Percentiles rank a stretch among this genome's conserved stretches.
phyloP scores from a whole-genome alignment of 2,797 vertebrate species.

The Anabas testudineus region DNA sequence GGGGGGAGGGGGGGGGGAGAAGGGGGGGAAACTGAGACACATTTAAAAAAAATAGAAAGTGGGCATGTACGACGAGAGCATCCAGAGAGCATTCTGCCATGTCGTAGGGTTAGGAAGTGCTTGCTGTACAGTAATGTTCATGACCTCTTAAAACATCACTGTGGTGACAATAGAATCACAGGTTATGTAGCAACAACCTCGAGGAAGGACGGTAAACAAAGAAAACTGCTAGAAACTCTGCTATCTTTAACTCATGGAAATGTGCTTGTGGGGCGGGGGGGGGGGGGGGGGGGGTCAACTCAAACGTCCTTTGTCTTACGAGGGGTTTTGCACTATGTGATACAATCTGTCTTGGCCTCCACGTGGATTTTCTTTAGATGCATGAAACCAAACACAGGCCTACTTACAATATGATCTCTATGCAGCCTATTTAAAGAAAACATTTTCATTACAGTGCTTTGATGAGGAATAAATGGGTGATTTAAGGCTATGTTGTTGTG shows the following conservation, averaged over 20 bases:
- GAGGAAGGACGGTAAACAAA: constrained; percentile 28
- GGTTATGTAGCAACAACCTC: constrained; percentile 44
- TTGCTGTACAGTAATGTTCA: constrained; percentile 48
- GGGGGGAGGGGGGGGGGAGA: background rate
- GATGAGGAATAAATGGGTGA: constrained; percentile 46
- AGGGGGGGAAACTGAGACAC: constrained; percentile 7
- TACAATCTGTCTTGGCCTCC: constrained; percentile 84
- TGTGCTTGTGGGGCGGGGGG: background rate
- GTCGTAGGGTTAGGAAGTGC: constrained; percentile 30
- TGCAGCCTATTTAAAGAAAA: constrained; percentile 81
- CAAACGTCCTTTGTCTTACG: constrained; percentile 72
- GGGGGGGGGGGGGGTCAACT: constrained; percentile 47
- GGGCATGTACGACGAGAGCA: constrained; percentile 7
- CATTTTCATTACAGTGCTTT: constrained; percentile 48
- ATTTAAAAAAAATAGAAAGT: constrained; percentile 18
- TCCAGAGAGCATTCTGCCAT: constrained; percentile 19
- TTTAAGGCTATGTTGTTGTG: constrained; percentile 3
- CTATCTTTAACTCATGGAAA: constrained; percentile 32
- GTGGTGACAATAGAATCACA: constrained; percentile 28
- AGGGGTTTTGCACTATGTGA: constrained; percentile 94
- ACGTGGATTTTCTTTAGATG: constrained; percentile 83
- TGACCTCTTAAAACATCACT: constrained; percentile 26
- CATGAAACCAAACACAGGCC: constrained; percentile 83
- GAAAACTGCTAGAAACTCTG: constrained; percentile 26
- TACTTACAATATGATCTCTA: constrained; percentile 79